Evolutionary conservation across 1,140 invertebrate genomes (phyloP), one percentile per base, ranked within the genome.

Genomic region (Calliphora vicina): DNA sequence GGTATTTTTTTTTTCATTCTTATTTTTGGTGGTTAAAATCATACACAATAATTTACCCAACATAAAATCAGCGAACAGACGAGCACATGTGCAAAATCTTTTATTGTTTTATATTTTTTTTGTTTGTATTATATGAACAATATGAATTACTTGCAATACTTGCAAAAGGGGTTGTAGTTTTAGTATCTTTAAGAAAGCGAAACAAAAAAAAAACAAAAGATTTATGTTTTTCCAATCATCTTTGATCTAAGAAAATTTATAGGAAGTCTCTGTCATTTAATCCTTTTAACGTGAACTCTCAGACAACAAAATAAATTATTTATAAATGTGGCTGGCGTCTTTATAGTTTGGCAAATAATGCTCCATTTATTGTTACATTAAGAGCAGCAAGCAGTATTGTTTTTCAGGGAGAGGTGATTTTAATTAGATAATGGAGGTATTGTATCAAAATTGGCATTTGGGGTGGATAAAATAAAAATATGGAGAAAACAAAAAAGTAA

Each of bases 161-260:
- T 57, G 17, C 12, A 57, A 57, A n/a, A 57, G 17, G 45, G 13
- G 45, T 57, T 17, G 45, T 17, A n/a, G 15, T 15, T n/a, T 17
- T 57, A 8, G 35, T n/a, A n/a, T n/a, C n/a, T n/a, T n/a, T n/a
- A n/a, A 43, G 12, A 43, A 43, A 43, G 43, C 15, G 1, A 45
- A 45, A 4, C 9, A 57, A n/a, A 57, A 57, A 57, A 15, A 57
- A 57, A 17, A 57, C 5, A 57, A n/a, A 57, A 57, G 50, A 57
- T 57, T 57, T 57, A 57, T 57, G 50, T n/a, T 57, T 57, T 57
- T 57, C 50, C 50, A 57, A 57, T 57, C 50, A 57, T 57, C 50
- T 57, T 57, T 57, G 50, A 57, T 57, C 50, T 57, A 57, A 17
- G 50, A 57, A 57, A 57, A 57, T 57, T 6, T 57, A n/a, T 57